Conservation (phyloP, 1,140 invertebrate species). For the Anoplophora glabripennis region DNA sequence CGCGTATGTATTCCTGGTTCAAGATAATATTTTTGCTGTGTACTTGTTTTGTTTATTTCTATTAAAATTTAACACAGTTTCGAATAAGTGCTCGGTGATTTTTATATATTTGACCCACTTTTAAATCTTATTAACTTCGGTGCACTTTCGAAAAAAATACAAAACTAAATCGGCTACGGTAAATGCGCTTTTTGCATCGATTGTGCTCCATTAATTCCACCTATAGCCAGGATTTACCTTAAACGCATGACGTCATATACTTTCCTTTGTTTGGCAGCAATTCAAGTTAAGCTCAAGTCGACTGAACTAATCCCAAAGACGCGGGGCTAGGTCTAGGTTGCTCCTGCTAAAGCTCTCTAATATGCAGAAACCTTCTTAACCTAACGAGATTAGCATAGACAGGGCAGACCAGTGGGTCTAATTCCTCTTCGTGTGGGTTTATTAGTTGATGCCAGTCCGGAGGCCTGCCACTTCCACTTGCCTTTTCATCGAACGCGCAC, state of each 20-base stretch:
- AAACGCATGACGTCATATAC: conserved; percentile 3
- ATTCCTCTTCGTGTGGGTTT: conserved; percentile 40
- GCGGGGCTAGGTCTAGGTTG: conserved; percentile 46
- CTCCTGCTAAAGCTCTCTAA: conserved; percentile 56
- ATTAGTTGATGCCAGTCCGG: conserved; percentile 32
- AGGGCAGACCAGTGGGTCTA: conserved; percentile 46
- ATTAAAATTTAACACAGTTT: too few relatives aligned
- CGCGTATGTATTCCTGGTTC: too few relatives aligned
- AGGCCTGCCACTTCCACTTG: conserved; percentile 5
- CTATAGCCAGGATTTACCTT: too few relatives aligned
- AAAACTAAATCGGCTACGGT: too few relatives aligned
- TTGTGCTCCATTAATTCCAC: too few relatives aligned
- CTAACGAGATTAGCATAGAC: conserved; percentile 65
- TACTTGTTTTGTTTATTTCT: too few relatives aligned
- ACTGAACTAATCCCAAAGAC: conserved; percentile 59
- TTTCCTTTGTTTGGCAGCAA: conserved; percentile 41
- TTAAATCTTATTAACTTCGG: too few relatives aligned
- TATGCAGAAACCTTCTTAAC: conserved; percentile 67
- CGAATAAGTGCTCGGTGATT: too few relatives aligned
- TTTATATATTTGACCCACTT: too few relatives aligned
- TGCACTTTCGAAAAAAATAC: too few relatives aligned
- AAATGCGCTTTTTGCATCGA: too few relatives aligned
- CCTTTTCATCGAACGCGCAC: not conserved
- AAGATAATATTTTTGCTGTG: too few relatives aligned
- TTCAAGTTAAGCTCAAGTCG: conserved; percentile 41